Percentiles rank a stretch among this genome's conserved stretches.
phyloP scores from a whole-genome alignment of 2,113 vertebrate species.

The Larimichthys polyactis region DNA sequence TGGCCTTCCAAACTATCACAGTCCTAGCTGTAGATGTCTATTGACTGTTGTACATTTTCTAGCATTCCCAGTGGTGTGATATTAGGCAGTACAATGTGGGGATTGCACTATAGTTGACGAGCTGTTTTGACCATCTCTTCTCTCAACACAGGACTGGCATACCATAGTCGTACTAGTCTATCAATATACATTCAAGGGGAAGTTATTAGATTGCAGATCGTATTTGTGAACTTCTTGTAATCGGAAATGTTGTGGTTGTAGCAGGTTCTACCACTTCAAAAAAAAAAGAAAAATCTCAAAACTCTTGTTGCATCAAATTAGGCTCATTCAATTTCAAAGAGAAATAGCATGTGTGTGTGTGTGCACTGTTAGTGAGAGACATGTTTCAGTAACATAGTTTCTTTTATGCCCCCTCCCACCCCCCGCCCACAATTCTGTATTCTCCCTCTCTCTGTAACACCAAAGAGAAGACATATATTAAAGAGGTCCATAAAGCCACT shows the following conservation, averaged over 20 bases:
- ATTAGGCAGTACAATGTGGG: slow-evolving; percentile 52
- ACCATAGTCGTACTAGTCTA: slow-evolving; percentile 51
- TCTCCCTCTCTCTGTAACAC: slow-evolving; percentile 70
- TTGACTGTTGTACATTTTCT: slow-evolving; percentile 74
- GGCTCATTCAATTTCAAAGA: slow-evolving; percentile 40
- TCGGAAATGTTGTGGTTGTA: slow-evolving; percentile 67
- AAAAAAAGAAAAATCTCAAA: slow-evolving; percentile 9
- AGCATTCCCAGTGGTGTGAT: slow-evolving; percentile 64
- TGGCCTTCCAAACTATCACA: slow-evolving; percentile 67
- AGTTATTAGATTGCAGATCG: slow-evolving; percentile 62
- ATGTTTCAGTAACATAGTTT: background rate
- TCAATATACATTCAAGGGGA: slow-evolving; percentile 49
- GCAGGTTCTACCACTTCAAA: slow-evolving; percentile 63
- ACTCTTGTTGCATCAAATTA: slow-evolving; percentile 42
- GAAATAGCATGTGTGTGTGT: slow-evolving; percentile 40
- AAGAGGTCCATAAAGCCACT: slow-evolving; percentile 41
- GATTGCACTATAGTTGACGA: slow-evolving; percentile 31
- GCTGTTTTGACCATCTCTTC: slow-evolving; percentile 36
- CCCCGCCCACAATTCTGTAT: slow-evolving; percentile 6
- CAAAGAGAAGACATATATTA: slow-evolving; percentile 72
- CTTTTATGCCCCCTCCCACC: background rate
- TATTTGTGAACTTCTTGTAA: slow-evolving; percentile 72
- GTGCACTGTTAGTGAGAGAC: slow-evolving; percentile 35
- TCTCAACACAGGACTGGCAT: slow-evolving; percentile 23
- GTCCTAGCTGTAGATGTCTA: slow-evolving; percentile 71